Conservation (phyloP, 2,888 invertebrate genomes). For the Drosophila differens region DNA sequence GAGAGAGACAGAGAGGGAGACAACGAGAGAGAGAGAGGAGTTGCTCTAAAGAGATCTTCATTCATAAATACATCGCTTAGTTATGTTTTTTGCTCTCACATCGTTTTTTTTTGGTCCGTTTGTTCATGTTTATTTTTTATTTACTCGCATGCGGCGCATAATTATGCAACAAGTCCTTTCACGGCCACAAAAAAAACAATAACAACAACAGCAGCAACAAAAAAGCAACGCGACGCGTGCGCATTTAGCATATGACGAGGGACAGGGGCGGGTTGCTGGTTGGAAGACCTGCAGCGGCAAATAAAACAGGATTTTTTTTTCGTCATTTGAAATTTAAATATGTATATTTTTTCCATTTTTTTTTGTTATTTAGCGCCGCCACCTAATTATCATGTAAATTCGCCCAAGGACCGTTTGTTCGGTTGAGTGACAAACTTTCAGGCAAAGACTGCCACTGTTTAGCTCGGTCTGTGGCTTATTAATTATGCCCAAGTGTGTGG, state of each 20-base stretch:
- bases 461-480: slow-evolving; percentile 70
- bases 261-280: slow-evolving; percentile 5
- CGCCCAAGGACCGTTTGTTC: slow-evolving; percentile 56
- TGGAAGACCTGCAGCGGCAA: slow-evolving; percentile 13
- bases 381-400: slow-evolving; percentile 80
- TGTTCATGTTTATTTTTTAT: slow-evolving; percentile 37
- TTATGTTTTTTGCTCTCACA: slow-evolving; percentile 38
- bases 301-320: slow-evolving; percentile 78
- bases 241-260: slow-evolving; percentile 77
- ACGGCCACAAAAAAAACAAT: slow-evolving; percentile 37
- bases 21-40: slow-evolving; percentile 4
- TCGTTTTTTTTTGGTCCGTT: slow-evolving; percentile 23
- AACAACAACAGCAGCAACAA: slow-evolving; percentile 10
- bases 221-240: slow-evolving; percentile 78
- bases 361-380: slow-evolving; percentile 52
- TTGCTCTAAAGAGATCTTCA: slow-evolving; percentile 59
- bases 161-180: slow-evolving; percentile 83
- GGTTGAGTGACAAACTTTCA: slow-evolving; percentile 53
- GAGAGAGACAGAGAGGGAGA: slow-evolving; percentile 5
- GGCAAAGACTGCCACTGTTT: slow-evolving; percentile 23
- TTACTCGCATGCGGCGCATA: slow-evolving; percentile 71
- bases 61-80: slow-evolving; percentile 79
- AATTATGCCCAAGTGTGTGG: slow-evolving; percentile 81
- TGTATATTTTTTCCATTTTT: slow-evolving; percentile 40
- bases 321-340: slow-evolving; percentile 78